Evolutionary conservation across 2,888 invertebrate species (phyloP).

Genomic region (Leptinotarsa haldemani): DNA sequence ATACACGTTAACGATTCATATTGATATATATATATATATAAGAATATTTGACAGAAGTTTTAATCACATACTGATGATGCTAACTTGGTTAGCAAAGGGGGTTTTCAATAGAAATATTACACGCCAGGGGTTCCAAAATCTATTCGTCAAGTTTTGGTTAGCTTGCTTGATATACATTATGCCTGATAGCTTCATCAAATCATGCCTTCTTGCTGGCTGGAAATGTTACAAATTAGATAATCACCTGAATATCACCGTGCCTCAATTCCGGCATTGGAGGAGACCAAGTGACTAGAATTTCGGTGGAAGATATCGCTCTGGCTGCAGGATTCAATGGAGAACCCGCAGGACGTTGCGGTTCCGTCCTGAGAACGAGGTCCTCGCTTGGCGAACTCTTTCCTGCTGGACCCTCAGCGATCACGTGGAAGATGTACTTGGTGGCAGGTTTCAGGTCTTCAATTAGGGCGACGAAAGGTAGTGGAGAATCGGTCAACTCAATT

Average conservation of each 20-base stretch:
- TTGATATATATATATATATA: too few relatives aligned
- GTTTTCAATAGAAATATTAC: too few relatives aligned
- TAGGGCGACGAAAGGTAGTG: conserved; percentile 72
- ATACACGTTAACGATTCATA: too few relatives aligned
- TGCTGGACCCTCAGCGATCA: conserved; percentile 80
- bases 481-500: conserved; percentile 74
- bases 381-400: conserved; percentile 77
- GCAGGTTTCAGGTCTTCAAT: conserved; percentile 79
- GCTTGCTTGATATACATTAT: too few relatives aligned
- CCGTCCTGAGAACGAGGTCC: conserved; percentile 74
- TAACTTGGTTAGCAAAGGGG: too few relatives aligned
- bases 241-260: conserved; percentile 75
- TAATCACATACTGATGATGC: too few relatives aligned
- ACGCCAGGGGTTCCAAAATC: too few relatives aligned
- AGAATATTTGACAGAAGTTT: too few relatives aligned
- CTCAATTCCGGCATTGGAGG: conserved; percentile 77
- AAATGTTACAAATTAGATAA: neutral
- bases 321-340: conserved; percentile 76
- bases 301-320: conserved; percentile 78
- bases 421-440: conserved; percentile 76
- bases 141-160: too few relatives aligned
- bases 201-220: neutral
- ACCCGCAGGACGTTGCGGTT: conserved; percentile 78
- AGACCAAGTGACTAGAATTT: conserved; percentile 79
- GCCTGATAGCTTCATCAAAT: too few relatives aligned